Conservation (phyloP, 2,113 vertebrate species). For the Mastomys coucha region DNA sequence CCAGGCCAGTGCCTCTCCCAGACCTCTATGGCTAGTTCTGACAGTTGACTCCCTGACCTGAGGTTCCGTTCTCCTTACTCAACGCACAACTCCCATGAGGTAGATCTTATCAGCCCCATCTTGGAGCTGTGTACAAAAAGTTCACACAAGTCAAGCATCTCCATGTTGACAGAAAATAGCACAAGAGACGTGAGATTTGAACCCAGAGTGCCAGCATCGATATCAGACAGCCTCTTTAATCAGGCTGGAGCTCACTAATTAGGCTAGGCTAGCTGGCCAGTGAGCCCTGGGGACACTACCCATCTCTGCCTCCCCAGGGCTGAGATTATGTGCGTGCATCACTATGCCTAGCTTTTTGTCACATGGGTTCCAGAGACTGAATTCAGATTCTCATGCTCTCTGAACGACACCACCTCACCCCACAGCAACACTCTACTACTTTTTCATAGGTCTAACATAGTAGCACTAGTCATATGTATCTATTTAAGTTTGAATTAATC, state of each 20-base stretch:
- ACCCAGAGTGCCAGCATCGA: background rate
- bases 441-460: background rate
- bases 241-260: background rate
- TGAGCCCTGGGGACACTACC: background rate
- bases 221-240: background rate
- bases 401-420: background rate
- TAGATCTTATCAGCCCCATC: background rate
- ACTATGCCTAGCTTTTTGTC: background rate
- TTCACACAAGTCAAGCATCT: background rate
- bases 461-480: background rate
- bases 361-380: background rate
- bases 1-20: background rate
- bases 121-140: background rate
- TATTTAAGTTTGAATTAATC: slow-evolving; percentile 41
- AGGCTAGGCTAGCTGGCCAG: background rate
- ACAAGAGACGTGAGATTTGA: background rate
- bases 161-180: background rate
- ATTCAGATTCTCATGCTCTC: background rate
- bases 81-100: background rate
- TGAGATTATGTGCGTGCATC: background rate
- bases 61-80: background rate
- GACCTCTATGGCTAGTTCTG: background rate
- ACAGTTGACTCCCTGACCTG: background rate
- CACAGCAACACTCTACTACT: background rate
- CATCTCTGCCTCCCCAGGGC: background rate